Evolutionary conservation across 2,797 vertebrate species (phyloP).

Genomic region (Lophius americanus): DNA sequence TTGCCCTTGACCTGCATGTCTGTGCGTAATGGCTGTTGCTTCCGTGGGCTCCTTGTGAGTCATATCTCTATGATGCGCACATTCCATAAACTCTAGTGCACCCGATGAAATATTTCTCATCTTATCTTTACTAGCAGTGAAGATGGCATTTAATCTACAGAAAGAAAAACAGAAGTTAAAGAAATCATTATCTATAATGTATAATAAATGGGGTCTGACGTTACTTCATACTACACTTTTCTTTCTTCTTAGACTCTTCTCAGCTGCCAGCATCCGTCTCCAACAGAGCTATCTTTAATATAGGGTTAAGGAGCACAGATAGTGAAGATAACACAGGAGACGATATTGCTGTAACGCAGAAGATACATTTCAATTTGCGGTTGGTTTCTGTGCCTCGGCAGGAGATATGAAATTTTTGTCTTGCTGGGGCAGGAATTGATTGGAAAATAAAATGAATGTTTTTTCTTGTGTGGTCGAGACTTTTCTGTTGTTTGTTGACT

Average conservation of each 20-base stretch:
- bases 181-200: conserved; percentile 48
- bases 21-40: conserved; percentile 44
- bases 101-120: conserved; percentile 29
- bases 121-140: conserved; percentile 14
- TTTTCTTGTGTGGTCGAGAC: conserved; percentile 59
- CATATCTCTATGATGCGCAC: conserved; percentile 59
- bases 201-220: conserved; percentile 52
- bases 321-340: conserved; percentile 72
- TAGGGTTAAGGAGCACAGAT: conserved; percentile 70
- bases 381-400: conserved; percentile 76
- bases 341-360: conserved; percentile 75
- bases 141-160: conserved; percentile 25
- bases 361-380: conserved; percentile 83
- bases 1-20: conserved; percentile 71
- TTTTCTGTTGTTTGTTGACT: conserved; percentile 53
- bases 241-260: conserved; percentile 20
- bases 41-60: conserved; percentile 65
- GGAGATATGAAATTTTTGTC: conserved; percentile 79
- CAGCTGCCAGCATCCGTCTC: conserved; percentile 52
- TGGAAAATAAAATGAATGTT: conserved; percentile 78
- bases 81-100: conserved; percentile 42
- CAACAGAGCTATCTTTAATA: conserved; percentile 72
- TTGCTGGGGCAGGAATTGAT: conserved; percentile 76
- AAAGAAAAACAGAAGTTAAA: conserved; percentile 33
- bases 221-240: conserved; percentile 56